Conservation (phyloP, 2,113 vertebrate genomes). For the Athene cunicularia region DNA sequence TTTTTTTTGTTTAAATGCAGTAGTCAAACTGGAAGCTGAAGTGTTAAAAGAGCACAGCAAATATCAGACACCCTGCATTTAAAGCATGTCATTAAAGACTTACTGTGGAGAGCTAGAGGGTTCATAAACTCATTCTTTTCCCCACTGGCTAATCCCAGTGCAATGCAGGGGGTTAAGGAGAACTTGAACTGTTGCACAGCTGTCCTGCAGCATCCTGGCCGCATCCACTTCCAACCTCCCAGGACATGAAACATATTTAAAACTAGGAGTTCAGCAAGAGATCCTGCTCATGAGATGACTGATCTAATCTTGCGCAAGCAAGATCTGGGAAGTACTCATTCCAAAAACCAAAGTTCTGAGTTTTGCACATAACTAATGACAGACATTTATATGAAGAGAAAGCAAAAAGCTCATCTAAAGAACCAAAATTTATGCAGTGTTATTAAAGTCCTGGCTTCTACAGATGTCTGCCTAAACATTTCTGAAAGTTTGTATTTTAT, state of each 20-base stretch:
- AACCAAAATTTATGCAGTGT: constrained; percentile 48
- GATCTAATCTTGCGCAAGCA: neutral
- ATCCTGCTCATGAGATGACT: neutral
- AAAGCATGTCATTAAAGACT: neutral
- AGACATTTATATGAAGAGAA: neutral
- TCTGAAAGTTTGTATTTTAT: constrained; percentile 28
- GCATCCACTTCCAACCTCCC: neutral
- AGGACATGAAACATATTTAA: neutral
- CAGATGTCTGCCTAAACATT: constrained; percentile 52
- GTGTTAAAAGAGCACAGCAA: constrained; percentile 4
- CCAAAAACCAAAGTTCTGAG: neutral
- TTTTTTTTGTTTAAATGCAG: neutral
- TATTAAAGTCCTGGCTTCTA: constrained; percentile 26
- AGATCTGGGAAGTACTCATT: neutral
- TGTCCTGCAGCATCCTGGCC: neutral
- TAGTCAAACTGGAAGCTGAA: neutral
- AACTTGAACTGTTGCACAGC: neutral
- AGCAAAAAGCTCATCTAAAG: constrained; percentile 49
- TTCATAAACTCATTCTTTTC: neutral
- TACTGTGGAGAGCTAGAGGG: neutral
- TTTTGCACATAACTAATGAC: neutral
- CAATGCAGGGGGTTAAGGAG: neutral
- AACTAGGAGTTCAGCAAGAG: neutral
- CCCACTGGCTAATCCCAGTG: neutral
- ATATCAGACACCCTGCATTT: neutral